Evolutionary conservation across 2,888 invertebrate species (phyloP).

Genomic region (Cactoblastis cactorum): DNA sequence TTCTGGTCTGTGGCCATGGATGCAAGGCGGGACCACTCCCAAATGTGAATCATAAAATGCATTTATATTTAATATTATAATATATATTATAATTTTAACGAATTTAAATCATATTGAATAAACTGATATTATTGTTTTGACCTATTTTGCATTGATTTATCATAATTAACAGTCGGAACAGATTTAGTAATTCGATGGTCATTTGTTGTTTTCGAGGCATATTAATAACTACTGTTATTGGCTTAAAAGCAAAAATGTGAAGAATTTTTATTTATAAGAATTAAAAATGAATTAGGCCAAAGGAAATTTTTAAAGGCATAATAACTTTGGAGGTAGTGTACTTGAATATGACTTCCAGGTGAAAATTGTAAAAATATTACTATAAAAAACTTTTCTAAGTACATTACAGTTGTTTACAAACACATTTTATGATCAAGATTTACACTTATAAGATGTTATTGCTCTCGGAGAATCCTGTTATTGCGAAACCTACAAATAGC

Average conservation of each 20-base stretch:
- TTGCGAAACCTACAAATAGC: conserved; percentile 2
- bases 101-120: conserved; percentile 2
- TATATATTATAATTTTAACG: conserved; percentile 1
- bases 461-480: not conserved
- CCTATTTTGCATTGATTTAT: not conserved
- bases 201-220: not conserved
- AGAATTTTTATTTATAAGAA: too few relatives aligned
- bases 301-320: too few relatives aligned
- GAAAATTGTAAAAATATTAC: not conserved
- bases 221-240: not conserved
- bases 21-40: not conserved
- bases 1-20: conserved; percentile 4
- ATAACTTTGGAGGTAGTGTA: too few relatives aligned
- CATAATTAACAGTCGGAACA: not conserved
- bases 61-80: not conserved
- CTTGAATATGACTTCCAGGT: too few relatives aligned
- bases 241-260: too few relatives aligned
- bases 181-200: not conserved
- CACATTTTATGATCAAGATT: not conserved
- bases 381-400: not conserved
- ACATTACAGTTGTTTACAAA: not conserved
- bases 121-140: conserved; percentile 2
- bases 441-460: not conserved
- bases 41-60: conserved; percentile 3
- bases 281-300: too few relatives aligned